Base-by-base conservation (phyloP, 2,797 vertebrate species). In the Sebastes baramenuke region DNA sequence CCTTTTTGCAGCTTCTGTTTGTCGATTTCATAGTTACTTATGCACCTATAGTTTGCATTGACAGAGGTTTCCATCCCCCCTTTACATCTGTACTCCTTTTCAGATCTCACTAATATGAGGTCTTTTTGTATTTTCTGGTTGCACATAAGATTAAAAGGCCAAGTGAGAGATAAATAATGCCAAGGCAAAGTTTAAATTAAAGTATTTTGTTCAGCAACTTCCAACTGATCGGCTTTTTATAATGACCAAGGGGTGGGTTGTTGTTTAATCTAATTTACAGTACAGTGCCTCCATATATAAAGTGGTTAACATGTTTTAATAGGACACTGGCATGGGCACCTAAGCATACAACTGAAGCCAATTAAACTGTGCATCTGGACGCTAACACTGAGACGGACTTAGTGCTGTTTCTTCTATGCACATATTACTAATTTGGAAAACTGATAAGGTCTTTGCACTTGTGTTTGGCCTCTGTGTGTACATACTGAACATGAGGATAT, bases 381-480 rank as follows among this genome's bases (percentile, higher is more conserved):
- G 82, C 67, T 81, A 88, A 87, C 76, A 18, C 52, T 25, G 32
- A 82, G 79, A 75, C 81, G 59, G 67, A 76, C 66, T 82, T 67
- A 60, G 36, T 30, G 77, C 25, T 11, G 61, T 72, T 88, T 75
- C 71, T 24, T 82, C 72, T 42, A 8, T 66, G 78, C 76, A 74
- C 77, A 75, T 77, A 67, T 56, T 68, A 74, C 87, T 90, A 77
- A 89, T 90, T 87, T 88, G 72, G 60, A 73, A 83, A 88, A 73
- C 62, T 65, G 92, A 92, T 82, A 84, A 87, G 90, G 91, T 90
- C 87, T 84, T 76, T 77, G 83, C 87, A 70, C 89, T 80, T 60
- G 80, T 87, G 87, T 88, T 83, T 61, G 59, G 69, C 75, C 80
- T 73, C 68, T 38, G 22, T 80, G 75, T 80, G 77, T 81, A 86